phyloP scores from a whole-genome alignment of 2,113 vertebrate species.

The Ameiurus melas region DNA sequence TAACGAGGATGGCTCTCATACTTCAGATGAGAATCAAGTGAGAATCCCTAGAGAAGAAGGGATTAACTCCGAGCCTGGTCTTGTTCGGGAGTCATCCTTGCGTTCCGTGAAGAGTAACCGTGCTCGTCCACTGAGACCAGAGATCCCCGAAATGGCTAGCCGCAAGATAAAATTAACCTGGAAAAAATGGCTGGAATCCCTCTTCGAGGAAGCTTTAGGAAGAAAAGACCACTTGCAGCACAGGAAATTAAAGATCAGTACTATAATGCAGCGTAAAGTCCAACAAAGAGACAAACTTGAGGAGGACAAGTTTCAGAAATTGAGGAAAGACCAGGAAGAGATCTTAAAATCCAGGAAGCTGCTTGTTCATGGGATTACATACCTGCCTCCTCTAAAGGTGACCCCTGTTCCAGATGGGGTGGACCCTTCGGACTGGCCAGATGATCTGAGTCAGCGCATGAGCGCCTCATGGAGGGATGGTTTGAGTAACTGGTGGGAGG shows the following conservation, averaged over 20 bases:
- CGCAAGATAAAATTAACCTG: constrained; percentile 48
- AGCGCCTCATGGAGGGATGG: constrained; percentile 71
- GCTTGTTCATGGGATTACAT: constrained; percentile 53
- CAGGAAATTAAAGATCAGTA: background rate
- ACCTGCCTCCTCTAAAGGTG: background rate
- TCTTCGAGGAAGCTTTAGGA: constrained; percentile 1
- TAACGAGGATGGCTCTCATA: background rate
- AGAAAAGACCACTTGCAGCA: background rate
- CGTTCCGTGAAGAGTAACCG: background rate
- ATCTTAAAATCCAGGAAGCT: constrained; percentile 65
- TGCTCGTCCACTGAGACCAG: background rate
- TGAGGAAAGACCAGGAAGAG: constrained; percentile 51
- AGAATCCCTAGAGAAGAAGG: background rate
- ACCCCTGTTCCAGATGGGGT: constrained; percentile 43
- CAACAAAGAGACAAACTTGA: background rate
- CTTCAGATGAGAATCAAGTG: background rate
- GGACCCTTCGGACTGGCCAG: constrained; percentile 47
- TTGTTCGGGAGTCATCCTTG: background rate
- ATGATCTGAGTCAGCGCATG: constrained; percentile 76
- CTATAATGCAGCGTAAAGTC: background rate
- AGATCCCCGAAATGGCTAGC: constrained; percentile 20
- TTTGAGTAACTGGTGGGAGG: constrained; percentile 77
- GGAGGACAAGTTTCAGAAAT: background rate
- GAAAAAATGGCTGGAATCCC: constrained; percentile 66
- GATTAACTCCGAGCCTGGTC: background rate